Percentiles rank a stretch among this genome's conserved stretches.
Conservation (phyloP, 2,888 invertebrate genomes). For the Entomobrya proxima region DNA sequence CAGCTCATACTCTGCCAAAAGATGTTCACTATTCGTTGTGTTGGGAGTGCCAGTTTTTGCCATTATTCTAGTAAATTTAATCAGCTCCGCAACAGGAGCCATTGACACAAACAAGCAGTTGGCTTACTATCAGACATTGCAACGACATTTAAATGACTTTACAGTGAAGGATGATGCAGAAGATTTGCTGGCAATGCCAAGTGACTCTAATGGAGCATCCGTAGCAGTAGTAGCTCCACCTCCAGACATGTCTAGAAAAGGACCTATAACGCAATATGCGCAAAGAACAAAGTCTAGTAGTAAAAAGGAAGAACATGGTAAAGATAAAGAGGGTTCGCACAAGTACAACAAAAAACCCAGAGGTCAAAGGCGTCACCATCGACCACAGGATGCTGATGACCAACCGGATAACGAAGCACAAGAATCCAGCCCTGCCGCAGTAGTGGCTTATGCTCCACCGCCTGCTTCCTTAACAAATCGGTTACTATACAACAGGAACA, state of each 20-base stretch:
- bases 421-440: neutral
- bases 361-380: neutral
- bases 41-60: constrained; percentile 37
- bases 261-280: constrained; percentile 45
- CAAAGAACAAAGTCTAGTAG: neutral
- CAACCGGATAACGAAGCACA: too few species aligned
- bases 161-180: constrained; percentile 55
- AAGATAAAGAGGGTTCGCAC: neutral
- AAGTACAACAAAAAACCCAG: neutral
- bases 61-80: constrained; percentile 14
- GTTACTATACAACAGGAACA: too few species aligned
- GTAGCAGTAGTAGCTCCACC: constrained; percentile 33
- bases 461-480: too few species aligned
- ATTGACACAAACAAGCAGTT: neutral
- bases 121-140: neutral
- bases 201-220: neutral
- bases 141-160: constrained; percentile 41
- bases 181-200: constrained; percentile 54
- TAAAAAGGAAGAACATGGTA: neutral
- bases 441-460: neutral
- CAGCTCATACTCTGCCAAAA: neutral
- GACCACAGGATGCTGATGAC: too few species aligned
- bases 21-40: constrained; percentile 24
- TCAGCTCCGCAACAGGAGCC: neutral
- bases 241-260: neutral